Conservation (phyloP, 2,113 vertebrate genomes). For the Labrus mixtus region DNA sequence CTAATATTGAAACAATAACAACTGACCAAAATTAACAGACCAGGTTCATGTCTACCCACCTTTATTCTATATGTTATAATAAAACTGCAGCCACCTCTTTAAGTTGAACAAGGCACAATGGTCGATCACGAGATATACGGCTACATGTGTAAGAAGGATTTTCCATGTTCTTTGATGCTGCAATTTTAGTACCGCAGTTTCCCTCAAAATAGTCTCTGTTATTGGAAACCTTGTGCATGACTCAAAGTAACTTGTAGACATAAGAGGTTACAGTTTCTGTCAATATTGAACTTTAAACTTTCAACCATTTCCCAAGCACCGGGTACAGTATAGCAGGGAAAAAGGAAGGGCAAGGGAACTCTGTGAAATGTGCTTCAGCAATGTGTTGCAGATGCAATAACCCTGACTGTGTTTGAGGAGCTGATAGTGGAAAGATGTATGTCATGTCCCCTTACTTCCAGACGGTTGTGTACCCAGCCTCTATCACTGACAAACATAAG, state of each 20-base stretch:
- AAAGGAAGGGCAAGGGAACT: constrained; percentile 36
- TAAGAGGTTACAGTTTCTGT: constrained; percentile 47
- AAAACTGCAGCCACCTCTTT: not conserved
- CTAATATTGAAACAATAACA: not conserved
- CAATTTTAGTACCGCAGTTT: constrained; percentile 5
- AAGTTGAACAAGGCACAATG: not conserved
- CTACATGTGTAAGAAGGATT: not conserved
- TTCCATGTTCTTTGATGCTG: not conserved
- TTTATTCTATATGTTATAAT: not conserved
- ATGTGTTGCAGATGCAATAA: constrained; percentile 47
- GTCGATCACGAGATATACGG: not conserved
- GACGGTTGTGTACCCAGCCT: constrained; percentile 50
- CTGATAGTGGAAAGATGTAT: constrained; percentile 64
- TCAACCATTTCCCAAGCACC: constrained; percentile 43
- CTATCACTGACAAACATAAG: constrained; percentile 74
- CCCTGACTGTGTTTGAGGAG: constrained; percentile 62
- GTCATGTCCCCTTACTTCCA: constrained; percentile 51
- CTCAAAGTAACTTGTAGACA: constrained; percentile 30
- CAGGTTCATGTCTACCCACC: not conserved
- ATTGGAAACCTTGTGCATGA: constrained; percentile 10
- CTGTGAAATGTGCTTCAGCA: constrained; percentile 37
- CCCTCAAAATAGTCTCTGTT: constrained; percentile 11
- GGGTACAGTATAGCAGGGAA: constrained; percentile 21
- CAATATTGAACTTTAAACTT: constrained; percentile 64
- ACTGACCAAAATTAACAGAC: too few relatives aligned